Percentiles rank a stretch among this genome's conserved stretches.
Conservation (phyloP, 2,797 vertebrate genomes). For the Limosa lapponica region DNA sequence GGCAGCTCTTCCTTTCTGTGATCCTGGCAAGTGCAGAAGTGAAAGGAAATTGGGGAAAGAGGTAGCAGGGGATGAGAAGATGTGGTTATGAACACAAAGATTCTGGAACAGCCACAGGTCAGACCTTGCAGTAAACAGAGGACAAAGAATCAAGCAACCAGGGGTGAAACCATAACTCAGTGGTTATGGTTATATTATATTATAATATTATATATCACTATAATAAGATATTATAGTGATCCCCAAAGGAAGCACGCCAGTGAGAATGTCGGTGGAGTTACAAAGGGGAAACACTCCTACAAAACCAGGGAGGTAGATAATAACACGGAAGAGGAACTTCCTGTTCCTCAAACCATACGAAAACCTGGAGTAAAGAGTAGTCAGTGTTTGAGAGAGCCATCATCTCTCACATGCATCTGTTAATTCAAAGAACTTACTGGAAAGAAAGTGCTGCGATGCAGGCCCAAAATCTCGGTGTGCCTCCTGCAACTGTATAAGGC, state of each 20-base stretch:
- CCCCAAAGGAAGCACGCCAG: neutral
- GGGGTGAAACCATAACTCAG: neutral
- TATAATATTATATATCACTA: no score
- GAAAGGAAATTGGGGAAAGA: neutral
- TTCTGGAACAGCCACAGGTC: neutral
- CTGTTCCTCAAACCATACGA: neutral
- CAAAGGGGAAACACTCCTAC: neutral
- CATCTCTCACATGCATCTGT: neutral
- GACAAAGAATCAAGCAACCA: neutral
- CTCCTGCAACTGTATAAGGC: conserved; percentile 92
- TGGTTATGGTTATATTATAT: no score
- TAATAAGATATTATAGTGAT: neutral
- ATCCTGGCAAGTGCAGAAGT: neutral
- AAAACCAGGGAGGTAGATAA: neutral
- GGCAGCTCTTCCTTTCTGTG: neutral
- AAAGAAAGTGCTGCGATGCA: conserved; percentile 95
- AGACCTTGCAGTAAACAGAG: neutral
- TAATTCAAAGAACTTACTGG: conserved; percentile 85
- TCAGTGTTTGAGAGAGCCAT: neutral
- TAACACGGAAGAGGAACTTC: neutral
- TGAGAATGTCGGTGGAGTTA: neutral
- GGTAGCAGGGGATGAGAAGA: neutral
- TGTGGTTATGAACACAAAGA: neutral
- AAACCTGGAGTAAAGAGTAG: neutral
- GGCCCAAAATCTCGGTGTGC: conserved; percentile 95